These are phyloP conservation scores for Bombycilla garrulus DNA, from an alignment of 2,113 vertebrate species.

Conservation along the genomic window DNA sequence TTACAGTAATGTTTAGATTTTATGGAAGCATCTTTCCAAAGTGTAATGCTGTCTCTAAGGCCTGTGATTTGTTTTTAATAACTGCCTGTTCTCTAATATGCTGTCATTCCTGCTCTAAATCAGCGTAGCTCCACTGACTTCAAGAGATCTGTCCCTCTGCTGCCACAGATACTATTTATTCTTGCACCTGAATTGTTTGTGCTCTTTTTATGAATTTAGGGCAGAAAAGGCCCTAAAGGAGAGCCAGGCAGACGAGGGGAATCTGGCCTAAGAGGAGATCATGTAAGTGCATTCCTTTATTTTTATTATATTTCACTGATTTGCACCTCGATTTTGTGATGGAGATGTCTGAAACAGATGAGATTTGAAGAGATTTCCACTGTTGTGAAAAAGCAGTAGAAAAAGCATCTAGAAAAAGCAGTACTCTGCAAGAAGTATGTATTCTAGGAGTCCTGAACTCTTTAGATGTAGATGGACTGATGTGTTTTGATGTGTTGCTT, in stretches of 20 bases:
- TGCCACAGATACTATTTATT: not conserved
- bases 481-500: not conserved
- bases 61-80: not conserved
- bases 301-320: not conserved
- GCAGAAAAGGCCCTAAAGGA: slow-evolving; percentile 77
- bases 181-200: not conserved
- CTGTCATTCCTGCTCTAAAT: not conserved
- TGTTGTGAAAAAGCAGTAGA: too few relatives aligned
- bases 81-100: not conserved
- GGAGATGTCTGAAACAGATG: not conserved
- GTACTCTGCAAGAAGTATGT: not conserved
- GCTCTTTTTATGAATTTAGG: slow-evolving; percentile 66
- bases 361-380: not conserved
- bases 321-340: not conserved
- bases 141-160: not conserved
- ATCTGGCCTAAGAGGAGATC: slow-evolving; percentile 82
- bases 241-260: slow-evolving; percentile 72
- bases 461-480: not conserved
- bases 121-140: not conserved
- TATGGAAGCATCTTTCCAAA: not conserved
- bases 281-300: slow-evolving; percentile 68
- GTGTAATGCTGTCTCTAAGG: not conserved
- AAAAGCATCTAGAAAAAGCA: not conserved
- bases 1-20: not conserved
- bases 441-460: not conserved